Evolutionary conservation across 2,888 invertebrate species (phyloP).

Genomic region (Drosophila picticornis): DNA sequence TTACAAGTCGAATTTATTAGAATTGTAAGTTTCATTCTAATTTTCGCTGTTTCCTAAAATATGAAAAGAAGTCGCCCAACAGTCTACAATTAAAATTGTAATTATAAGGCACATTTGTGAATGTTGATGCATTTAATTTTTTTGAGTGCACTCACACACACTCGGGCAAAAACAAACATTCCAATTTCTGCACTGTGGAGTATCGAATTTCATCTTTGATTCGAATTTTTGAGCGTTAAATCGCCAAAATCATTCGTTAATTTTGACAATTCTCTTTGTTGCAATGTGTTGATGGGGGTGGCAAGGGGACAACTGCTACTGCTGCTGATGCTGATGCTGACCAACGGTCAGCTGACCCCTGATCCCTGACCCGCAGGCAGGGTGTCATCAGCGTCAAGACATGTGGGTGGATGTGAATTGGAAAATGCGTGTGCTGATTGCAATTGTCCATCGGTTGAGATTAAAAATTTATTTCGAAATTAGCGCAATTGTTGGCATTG

Average conservation of each 20-base stretch:
- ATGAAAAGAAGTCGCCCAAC: background rate
- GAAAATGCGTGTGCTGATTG: conserved; percentile 38
- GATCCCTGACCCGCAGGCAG: conserved; percentile 69
- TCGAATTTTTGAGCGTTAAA: conserved; percentile 75
- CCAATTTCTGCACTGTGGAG: conserved; percentile 26
- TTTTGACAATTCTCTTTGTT: conserved; percentile 75
- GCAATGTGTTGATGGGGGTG: conserved; percentile 45
- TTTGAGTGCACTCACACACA: conserved; percentile 9
- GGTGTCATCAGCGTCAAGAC: conserved; percentile 54
- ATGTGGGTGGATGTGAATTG: conserved; percentile 64
- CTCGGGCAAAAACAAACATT: conserved; percentile 14
- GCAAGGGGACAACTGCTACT: conserved; percentile 43
- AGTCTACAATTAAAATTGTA: background rate
- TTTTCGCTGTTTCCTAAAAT: background rate
- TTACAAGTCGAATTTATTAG: fast-evolving
- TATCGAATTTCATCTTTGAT: conserved; percentile 70
- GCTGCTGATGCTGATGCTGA: conserved; percentile 43
- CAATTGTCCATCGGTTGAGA: conserved; percentile 63
- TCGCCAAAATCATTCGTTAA: conserved; percentile 80
- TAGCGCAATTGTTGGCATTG: conserved; percentile 83
- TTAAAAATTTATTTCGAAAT: conserved; percentile 83
- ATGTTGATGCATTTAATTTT: background rate
- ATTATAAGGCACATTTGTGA: fast-evolving
- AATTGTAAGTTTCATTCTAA: fast-evolving
- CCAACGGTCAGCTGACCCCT: conserved; percentile 68